Base-by-base conservation (phyloP, 2,797 vertebrate genomes). In the Rousettus madagascariensis region DNA sequence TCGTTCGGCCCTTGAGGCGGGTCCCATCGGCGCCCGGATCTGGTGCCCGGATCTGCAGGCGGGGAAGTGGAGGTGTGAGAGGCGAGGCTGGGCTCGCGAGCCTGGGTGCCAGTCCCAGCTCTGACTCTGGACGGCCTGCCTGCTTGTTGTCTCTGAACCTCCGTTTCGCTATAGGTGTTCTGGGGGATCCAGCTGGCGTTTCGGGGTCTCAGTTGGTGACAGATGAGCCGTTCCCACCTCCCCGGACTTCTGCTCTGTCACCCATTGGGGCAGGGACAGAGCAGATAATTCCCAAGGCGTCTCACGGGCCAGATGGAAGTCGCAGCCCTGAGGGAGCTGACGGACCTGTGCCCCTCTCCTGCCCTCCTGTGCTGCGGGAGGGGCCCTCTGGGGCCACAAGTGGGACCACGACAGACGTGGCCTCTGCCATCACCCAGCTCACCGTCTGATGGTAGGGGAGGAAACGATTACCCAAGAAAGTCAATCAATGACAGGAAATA, bases 11-110 rank as follows among this genome's bases (percentile, higher is more conserved):
- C 65, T 83, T 59, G 53, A 55, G 53, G 53, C 66, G 6, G 46
- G 30, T 28, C 49, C 38, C 13, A 0, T 24, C 3, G 0, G 26
- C 1, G 26, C 26, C 75, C 24, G 8, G 8, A 8, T 15, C 63
- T 10, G 17, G 26, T 2, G 26, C 26, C 75, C 24, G 8, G 8
- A 8, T 15, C 63, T 10, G 17, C 41, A 30, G 51, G 20, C 3
- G 13, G 65, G 33, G 53, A 19, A 36, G 15, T 8, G 1, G 59
- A 5, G 36, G 36, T 20, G 8, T 19, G 28, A 59, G 41, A 49
- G n/a, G 59, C 16, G 19, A 46, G 38, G 68, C 55, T 6, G 1
- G 1, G 33, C 28, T 10, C 17, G 0, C 10, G 26, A 33, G 63
- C 46, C 41, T 30, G 24, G 69, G 15, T 9, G 57, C 5, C 16